Conservation (phyloP, 2,797 vertebrate species). For the Diceros bicornis region DNA sequence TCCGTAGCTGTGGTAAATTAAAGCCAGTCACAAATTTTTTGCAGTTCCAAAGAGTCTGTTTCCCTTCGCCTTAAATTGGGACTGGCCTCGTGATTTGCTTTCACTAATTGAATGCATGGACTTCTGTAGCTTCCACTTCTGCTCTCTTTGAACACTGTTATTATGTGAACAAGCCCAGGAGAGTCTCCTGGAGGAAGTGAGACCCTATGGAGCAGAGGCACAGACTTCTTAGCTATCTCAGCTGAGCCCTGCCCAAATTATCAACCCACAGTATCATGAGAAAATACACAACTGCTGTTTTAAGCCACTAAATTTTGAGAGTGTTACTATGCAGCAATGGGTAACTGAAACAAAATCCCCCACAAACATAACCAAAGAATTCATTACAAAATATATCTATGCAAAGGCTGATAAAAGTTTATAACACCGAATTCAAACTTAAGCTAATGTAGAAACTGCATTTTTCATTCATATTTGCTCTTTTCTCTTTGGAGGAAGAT, state of each 20-base stretch:
- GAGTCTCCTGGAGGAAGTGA: neutral
- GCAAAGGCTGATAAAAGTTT: neutral
- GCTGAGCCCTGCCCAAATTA: too few species aligned
- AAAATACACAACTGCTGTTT: rapidly evolving
- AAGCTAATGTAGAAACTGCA: neutral
- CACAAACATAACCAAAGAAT: neutral
- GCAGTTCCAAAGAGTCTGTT: neutral
- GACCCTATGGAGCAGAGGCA: rapidly evolving
- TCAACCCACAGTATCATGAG: rapidly evolving
- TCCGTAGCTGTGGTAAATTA: neutral
- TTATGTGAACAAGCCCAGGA: rapidly evolving
- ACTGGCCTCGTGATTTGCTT: neutral
- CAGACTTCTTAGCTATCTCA: rapidly evolving
- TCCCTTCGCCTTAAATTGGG: neutral
- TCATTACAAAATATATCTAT: neutral
- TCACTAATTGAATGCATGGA: too few species aligned
- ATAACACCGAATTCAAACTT: neutral
- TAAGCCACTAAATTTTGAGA: neutral
- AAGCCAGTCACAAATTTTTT: neutral
- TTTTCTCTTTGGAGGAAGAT: neutral
- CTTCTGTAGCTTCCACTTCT: rapidly evolving
- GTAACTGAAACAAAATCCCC: too few species aligned
- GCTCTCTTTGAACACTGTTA: neutral
- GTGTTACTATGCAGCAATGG: rapidly evolving
- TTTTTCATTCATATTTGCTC: neutral